Conservation (phyloP, 2,797 vertebrate species). For the Phoxinus dragarum region DNA sequence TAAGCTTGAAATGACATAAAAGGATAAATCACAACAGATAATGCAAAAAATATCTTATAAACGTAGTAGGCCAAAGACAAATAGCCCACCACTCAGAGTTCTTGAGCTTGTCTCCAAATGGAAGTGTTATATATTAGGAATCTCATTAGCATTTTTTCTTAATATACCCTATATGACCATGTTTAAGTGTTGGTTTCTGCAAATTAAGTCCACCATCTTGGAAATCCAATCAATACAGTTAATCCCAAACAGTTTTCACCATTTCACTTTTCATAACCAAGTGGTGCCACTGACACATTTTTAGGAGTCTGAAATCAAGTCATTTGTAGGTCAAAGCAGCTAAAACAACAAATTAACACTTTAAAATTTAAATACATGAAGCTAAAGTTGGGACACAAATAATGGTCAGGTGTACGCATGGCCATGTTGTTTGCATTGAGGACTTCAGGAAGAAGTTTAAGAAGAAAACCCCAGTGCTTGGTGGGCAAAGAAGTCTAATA, state of each 20-base stretch:
- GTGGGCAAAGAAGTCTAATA: neutral
- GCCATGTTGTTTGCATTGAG: neutral
- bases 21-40: conserved; percentile 62
- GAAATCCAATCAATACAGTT: neutral
- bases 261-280: conserved; percentile 9
- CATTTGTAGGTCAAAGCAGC: conserved; percentile 5
- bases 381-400: neutral
- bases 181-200: conserved; percentile 2
- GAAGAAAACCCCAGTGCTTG: neutral
- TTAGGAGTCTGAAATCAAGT: neutral
- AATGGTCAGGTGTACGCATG: neutral
- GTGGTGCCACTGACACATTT: neutral
- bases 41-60: conserved; percentile 66
- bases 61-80: conserved; percentile 36
- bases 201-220: neutral
- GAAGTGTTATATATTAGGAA: conserved; percentile 39
- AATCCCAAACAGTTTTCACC: neutral
- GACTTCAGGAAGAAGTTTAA: neutral
- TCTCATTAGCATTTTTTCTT: conserved; percentile 11
- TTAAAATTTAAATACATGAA: neutral
- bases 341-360: conserved; percentile 4
- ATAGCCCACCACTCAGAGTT: conserved; percentile 1
- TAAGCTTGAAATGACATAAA: conserved; percentile 65
- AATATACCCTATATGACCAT: neutral
- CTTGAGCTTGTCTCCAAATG: neutral